Base-by-base conservation (phyloP, 2,888 invertebrate genomes). In the Oeneis ivallda region DNA sequence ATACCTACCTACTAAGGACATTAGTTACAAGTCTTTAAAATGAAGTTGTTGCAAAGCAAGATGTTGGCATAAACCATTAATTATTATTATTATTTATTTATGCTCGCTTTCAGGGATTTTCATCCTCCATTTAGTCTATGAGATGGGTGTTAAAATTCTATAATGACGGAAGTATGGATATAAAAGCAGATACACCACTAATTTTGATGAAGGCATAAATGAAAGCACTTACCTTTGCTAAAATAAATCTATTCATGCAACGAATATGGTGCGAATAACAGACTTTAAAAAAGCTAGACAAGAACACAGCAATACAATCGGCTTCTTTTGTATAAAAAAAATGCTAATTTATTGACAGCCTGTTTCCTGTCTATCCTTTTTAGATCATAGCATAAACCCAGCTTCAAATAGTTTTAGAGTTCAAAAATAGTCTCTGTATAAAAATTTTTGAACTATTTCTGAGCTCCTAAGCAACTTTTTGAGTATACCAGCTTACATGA, bases 241-340 rank as follows among this genome's bases (percentile, higher is more conserved):
- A 19, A 26, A 50, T 26, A 26, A 39, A 11, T 17, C 11, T 17
- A 54, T 54, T 10, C 37, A 54, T 54, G 54, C 54, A 54, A 54
- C 17, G 7, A 39, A 17, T 54, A 54, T 17, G 11, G 17, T 54
- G 54, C 37, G 15, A 54, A 2, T 26, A 1, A 39, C 37, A 37
- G 32, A 32, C 52, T 13, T 39, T 0, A 3, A 19, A 56, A 56
- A 56, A 56, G 53, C 34, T 53, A 53, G 53, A 32, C 52, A 34
- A 52, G 5, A 26, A n/a, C n/a, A n/a, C 1, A 6, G 2, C n/a
- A 1, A 26, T 6, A 26, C 10, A 41, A 11, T 41, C 5, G 26
- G 26, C 26, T 11, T 39, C 39, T 39, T 0, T 39, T 39, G 39
- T 39, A 10, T 10, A 11, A 39, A 39, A 39, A 39, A 11, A 26